These are phyloP conservation scores for Sparus aurata DNA, from an alignment of 2,797 vertebrate species.

Conservation along the genomic window DNA sequence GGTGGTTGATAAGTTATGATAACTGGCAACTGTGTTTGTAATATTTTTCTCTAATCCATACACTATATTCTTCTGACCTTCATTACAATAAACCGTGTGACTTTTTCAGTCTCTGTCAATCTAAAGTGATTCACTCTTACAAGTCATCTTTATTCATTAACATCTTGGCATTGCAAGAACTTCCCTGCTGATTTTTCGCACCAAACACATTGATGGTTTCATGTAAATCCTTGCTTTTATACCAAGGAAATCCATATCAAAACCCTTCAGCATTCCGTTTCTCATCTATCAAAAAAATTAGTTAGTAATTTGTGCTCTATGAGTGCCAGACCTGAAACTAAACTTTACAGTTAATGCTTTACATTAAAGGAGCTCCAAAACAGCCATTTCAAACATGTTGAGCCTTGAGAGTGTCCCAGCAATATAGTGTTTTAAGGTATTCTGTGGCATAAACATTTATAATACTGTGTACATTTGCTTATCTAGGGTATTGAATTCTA, in stretches of 20 bases:
- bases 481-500: too few relatives aligned
- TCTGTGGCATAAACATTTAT: too few relatives aligned
- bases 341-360: conserved; percentile 30
- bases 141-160: conserved; percentile 28
- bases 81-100: conserved; percentile 6
- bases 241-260: not conserved
- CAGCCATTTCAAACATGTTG: conserved; percentile 3
- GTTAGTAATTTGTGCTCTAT: conserved; percentile 15
- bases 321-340: conserved; percentile 3
- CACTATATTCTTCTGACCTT: not conserved
- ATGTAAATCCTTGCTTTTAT: conserved; percentile 7
- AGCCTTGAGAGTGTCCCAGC: conserved; percentile 20
- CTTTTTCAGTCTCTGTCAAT: conserved; percentile 3
- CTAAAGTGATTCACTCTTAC: conserved; percentile 22
- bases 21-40: not conserved
- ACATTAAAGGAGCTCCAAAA: conserved; percentile 12
- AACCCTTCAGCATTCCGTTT: not conserved
- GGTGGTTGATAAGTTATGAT: not conserved
- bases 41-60: not conserved
- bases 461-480: too few relatives aligned
- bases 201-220: conserved; percentile 5
- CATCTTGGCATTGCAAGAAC: conserved; percentile 30
- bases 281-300: not conserved
- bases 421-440: too few relatives aligned
- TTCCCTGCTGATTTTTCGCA: conserved; percentile 14